Evolutionary conservation across 2,113 vertebrate genomes (phyloP).

Genomic region (Menidia beryllina): DNA sequence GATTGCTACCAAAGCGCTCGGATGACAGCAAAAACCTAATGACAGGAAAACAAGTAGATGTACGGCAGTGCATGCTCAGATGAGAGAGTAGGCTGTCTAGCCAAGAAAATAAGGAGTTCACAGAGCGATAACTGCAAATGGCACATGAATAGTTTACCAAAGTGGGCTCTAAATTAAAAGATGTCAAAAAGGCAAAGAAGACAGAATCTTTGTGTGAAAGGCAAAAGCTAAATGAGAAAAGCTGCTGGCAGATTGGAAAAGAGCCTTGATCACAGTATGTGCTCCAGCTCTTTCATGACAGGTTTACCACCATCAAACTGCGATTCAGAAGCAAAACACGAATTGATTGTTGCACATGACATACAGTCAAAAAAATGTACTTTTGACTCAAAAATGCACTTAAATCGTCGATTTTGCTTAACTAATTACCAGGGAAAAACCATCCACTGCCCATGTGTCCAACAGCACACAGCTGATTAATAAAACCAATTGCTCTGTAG

Average conservation of each 20-base stretch:
- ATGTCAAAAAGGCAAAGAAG: slow-evolving; percentile 42
- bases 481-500: slow-evolving; percentile 9
- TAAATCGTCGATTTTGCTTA: slow-evolving; percentile 5
- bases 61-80: slow-evolving; percentile 30
- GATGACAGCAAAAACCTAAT: slow-evolving; percentile 57
- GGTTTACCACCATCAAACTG: slow-evolving; percentile 28
- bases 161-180: slow-evolving; percentile 39
- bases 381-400: slow-evolving; percentile 2
- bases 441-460: background rate
- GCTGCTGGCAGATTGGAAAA: slow-evolving; percentile 12
- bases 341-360: background rate
- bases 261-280: slow-evolving; percentile 23
- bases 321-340: slow-evolving; percentile 15
- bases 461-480: background rate
- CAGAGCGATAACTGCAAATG: slow-evolving; percentile 15
- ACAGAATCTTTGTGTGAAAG: slow-evolving; percentile 42
- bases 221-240: slow-evolving; percentile 4
- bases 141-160: slow-evolving; percentile 29
- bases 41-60: slow-evolving; percentile 51
- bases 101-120: slow-evolving; percentile 37
- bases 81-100: slow-evolving; percentile 33
- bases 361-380: background rate
- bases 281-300: slow-evolving; percentile 5
- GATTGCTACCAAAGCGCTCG: slow-evolving; percentile 33
- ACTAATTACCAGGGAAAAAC: background rate